Conservation (phyloP, 1,140 invertebrate genomes). For the Panagrolaimus sp. region DNA sequence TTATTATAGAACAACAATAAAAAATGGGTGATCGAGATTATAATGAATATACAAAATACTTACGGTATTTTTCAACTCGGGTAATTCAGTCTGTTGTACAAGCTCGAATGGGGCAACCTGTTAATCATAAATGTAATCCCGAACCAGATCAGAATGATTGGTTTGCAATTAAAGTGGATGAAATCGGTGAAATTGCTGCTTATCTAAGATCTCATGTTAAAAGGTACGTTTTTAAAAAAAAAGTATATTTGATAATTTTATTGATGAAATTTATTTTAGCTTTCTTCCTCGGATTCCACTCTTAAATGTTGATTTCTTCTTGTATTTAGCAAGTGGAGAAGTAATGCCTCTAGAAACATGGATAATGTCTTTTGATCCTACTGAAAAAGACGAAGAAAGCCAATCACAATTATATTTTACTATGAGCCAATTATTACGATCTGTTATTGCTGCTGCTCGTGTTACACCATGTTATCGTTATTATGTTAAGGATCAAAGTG, state of each 20-base stretch:
- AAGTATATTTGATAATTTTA: not conserved
- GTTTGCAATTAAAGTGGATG: constrained; percentile 30
- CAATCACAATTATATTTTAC: not conserved
- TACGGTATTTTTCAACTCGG: constrained; percentile 8
- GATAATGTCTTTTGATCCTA: not conserved
- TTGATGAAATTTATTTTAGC: constrained; percentile 10
- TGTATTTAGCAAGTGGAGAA: constrained; percentile 25
- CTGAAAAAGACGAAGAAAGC: not conserved
- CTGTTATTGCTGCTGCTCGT: constrained; percentile 10
- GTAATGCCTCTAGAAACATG: constrained; percentile 28
- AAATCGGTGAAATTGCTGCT: constrained; percentile 31
- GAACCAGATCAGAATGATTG: constrained; percentile 18
- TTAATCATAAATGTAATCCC: constrained; percentile 17
- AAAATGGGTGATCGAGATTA: not conserved
- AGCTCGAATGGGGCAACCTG: constrained; percentile 18
- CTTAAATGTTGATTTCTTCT: constrained; percentile 30
- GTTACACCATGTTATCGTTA: constrained; percentile 9
- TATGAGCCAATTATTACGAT: not conserved
- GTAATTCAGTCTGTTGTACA: constrained; percentile 23
- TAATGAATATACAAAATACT: not conserved
- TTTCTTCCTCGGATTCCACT: constrained; percentile 19
- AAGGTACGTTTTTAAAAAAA: constrained; percentile 18
- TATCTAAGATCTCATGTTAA: constrained; percentile 20
- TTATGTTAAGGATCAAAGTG: constrained; percentile 13
- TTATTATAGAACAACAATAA: too few species aligned